Evolutionary conservation across 2,888 invertebrate species (phyloP), one percentile per base, ranked within the genome.

Genomic region (Thysanoteuthis rhombus): DNA sequence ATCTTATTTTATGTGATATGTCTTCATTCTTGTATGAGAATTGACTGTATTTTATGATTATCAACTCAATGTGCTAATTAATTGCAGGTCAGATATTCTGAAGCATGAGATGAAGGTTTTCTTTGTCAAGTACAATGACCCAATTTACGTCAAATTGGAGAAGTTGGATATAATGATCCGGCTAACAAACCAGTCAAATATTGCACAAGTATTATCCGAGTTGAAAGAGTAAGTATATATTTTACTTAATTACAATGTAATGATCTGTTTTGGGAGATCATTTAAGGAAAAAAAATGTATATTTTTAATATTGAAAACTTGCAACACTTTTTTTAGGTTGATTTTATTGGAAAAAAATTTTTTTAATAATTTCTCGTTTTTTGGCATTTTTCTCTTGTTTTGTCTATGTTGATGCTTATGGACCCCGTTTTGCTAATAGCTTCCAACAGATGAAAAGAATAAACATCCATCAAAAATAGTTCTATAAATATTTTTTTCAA

Each of bases 51-150:
- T 40, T 90, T 38, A 40, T 38, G 39, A 58, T 58, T 32, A 32
- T 58, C 28, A 58, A 58, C 12, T 45, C 19, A 45, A n/a, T 90
- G 16, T 90, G 22, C 38, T 93, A 93, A 42, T 92, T 92, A 90
- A 92, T 95, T 96, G n/a, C 94, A 97, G 99, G 91, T 99, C 99
- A 0, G 99, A 99, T 94, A 99, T 99, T 95, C 97, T 99, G 92
- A 99, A 99, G 97, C 99, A 99, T 96, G 99, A 99, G 97, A 99
- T 99, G 99, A 99, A 99, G 98, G 99, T 99, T 93, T 99, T 99
- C 97, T 99, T 99, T 97, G 99, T 99, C 89, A 99, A 99, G 97
- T 99, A 99, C 97, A 99, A 99, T 97, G 99, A 99, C 97, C 99
- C 99, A 0, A 99, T 99, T 97, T 99, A 99, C 97, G 99, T 99